These are phyloP conservation scores for Sebastes nivosus DNA, from an alignment of 2,797 vertebrate species.

Conservation along the genomic window DNA sequence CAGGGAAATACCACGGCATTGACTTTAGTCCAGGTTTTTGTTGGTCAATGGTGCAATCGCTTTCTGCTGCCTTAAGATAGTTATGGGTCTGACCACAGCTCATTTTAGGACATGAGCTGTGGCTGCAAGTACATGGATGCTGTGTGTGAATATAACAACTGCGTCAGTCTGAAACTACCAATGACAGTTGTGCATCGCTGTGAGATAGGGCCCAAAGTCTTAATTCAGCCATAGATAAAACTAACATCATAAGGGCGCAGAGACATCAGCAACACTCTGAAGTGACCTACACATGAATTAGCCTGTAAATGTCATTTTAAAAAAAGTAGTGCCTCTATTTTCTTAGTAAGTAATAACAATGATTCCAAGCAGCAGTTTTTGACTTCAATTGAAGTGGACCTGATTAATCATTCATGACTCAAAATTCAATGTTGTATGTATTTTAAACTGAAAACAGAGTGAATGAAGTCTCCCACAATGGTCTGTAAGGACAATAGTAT, in stretches of 20 bases:
- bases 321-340: background rate
- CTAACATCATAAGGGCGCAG: background rate
- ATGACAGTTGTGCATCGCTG: too few relatives aligned
- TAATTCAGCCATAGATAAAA: background rate
- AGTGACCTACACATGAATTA: background rate
- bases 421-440: background rate
- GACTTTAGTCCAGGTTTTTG: too few relatives aligned
- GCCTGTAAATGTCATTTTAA: background rate
- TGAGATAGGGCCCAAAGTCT: too few relatives aligned
- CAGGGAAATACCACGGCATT: too few relatives aligned
- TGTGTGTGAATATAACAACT: too few relatives aligned
- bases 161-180: too few relatives aligned
- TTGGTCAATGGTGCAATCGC: too few relatives aligned
- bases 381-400: background rate
- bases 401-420: background rate
- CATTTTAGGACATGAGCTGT: too few relatives aligned
- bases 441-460: background rate
- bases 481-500: background rate
- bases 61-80: too few relatives aligned
- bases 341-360: background rate
- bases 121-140: too few relatives aligned
- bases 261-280: background rate
- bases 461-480: background rate
- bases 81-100: too few relatives aligned
- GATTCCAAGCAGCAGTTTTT: background rate